These are phyloP conservation scores for Ceratina japonica DNA, from an alignment of 1,140 invertebrate species.

Conservation along the genomic window DNA sequence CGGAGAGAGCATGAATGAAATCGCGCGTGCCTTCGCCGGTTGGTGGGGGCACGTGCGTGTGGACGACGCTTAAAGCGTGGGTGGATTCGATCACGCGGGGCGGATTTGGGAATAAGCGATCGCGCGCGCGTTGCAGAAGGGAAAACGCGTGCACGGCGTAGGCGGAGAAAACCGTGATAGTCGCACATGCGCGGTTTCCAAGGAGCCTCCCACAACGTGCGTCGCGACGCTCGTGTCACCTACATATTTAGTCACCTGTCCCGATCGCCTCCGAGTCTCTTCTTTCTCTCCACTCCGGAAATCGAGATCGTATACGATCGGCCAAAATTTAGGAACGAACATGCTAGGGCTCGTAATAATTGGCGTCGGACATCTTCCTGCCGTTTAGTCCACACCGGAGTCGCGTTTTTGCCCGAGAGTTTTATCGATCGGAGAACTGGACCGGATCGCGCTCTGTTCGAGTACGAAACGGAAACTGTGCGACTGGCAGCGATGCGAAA, in stretches of 20 bases:
- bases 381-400: no score
- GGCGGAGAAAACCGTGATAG: conserved; percentile 64
- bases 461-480: no score
- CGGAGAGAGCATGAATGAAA: conserved; percentile 58
- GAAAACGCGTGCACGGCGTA: conserved; percentile 59
- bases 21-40: conserved; percentile 56
- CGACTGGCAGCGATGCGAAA: no score
- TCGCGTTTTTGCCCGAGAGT: no score
- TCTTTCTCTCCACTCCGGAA: neutral
- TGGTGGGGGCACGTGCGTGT: conserved; percentile 7
- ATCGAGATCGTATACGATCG: neutral
- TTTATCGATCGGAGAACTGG: no score
- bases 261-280: neutral
- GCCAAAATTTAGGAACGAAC: no score
- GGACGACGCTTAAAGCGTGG: conserved; percentile 42
- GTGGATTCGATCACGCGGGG: conserved; percentile 45
- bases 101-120: conserved; percentile 32
- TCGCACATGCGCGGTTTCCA: conserved; percentile 69
- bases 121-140: conserved; percentile 40
- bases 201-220: conserved; percentile 66
- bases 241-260: neutral
- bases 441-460: no score
- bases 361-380: no score
- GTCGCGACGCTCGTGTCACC: conserved; percentile 6
- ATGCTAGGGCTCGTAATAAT: no score